A percentile compares a stretch with the other conserved stretches of the same genome.
Conservation (phyloP, 1,140 invertebrate genomes). For the Cardiocondyla obscurior region DNA sequence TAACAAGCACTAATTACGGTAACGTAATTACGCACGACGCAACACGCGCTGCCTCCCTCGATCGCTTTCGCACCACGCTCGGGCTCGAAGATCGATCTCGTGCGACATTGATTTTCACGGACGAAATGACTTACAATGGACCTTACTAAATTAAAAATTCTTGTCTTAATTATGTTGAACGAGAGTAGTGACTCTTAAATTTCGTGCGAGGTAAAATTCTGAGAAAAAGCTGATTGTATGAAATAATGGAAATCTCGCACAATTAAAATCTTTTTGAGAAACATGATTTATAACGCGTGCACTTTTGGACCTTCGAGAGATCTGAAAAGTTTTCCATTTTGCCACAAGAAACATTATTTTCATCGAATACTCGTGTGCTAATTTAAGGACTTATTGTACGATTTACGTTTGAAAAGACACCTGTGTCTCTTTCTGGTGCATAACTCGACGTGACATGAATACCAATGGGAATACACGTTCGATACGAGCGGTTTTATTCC, state of each 20-base stretch:
- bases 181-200: background rate
- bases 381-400: constrained; percentile 6
- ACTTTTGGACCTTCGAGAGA: background rate
- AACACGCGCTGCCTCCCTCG: constrained; percentile 15
- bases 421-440: background rate
- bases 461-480: background rate
- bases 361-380: background rate
- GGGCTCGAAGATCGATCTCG: constrained; percentile 54
- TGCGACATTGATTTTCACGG: constrained; percentile 32
- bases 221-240: no score
- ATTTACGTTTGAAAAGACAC: constrained; percentile 15
- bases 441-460: constrained; percentile 11
- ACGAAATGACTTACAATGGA: constrained; percentile 18
- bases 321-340: background rate
- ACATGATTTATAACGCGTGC: background rate
- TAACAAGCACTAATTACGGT: constrained; percentile 36
- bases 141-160: constrained; percentile 6
- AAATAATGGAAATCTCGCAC: background rate
- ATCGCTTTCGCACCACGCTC: constrained; percentile 21
- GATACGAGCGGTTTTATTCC: background rate
- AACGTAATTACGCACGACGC: constrained; percentile 26
- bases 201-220: background rate
- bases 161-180: background rate
- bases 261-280: background rate
- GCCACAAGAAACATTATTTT: background rate